phyloP scores from a whole-genome alignment of 2,888 invertebrate genomes.

The Andrena hattorfiana region DNA sequence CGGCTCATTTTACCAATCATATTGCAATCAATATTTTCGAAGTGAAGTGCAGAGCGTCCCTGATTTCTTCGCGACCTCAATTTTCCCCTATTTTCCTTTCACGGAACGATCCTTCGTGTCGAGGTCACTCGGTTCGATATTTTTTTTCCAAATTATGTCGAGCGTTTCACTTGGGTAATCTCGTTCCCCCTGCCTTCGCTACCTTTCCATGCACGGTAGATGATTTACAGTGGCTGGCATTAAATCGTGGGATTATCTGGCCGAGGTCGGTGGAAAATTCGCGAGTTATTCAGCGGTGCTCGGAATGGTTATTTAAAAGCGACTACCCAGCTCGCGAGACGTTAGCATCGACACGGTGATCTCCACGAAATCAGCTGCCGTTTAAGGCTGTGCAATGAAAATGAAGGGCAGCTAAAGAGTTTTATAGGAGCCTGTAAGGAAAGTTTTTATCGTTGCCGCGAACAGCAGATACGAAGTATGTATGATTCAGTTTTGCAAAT shows the following conservation, averaged over 20 bases:
- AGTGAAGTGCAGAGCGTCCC: too few species aligned
- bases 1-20: too few species aligned
- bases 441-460: neutral
- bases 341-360: neutral
- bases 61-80: neutral
- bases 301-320: neutral
- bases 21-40: neutral
- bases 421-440: neutral
- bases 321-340: neutral
- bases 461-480: too few species aligned
- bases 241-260: conserved; percentile 51
- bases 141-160: conserved; percentile 45
- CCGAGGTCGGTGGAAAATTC: conserved; percentile 26
- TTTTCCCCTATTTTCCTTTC: conserved; percentile 18
- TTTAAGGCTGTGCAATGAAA: neutral
- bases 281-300: conserved; percentile 8
- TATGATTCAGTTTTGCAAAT: neutral
- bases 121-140: conserved; percentile 31
- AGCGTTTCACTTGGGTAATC: conserved; percentile 46
- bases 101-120: conserved; percentile 4
- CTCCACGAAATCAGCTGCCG: neutral
- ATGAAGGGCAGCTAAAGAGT: neutral
- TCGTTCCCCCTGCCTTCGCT: neutral
- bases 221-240: conserved; percentile 47
- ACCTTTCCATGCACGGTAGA: conserved; percentile 27